A percentile compares a stretch with the other conserved stretches of the same genome.
These are phyloP conservation scores for Acromyrmex charruanus DNA, from an alignment of 1,140 invertebrate species.

Conservation along the genomic window DNA sequence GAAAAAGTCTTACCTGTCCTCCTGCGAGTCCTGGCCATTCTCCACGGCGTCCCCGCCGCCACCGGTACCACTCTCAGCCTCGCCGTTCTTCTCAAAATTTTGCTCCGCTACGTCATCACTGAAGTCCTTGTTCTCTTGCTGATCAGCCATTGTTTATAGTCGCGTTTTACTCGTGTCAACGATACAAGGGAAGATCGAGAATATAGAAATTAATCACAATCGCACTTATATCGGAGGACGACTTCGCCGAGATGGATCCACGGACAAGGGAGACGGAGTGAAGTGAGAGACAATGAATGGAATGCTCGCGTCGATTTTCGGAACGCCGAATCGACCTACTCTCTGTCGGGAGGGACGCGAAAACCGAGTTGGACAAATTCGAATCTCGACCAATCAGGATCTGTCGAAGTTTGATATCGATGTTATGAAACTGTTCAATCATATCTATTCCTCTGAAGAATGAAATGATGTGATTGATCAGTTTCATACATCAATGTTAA, in stretches of 20 bases:
- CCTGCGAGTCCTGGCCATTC: conserved; percentile 85
- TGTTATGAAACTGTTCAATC: too few relatives aligned
- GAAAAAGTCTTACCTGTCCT: conserved; percentile 83
- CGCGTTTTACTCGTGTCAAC: conserved; percentile 24
- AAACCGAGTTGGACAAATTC: background rate
- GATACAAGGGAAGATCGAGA: conserved; percentile 40
- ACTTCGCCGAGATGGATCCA: conserved; percentile 16
- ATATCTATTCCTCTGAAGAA: too few relatives aligned
- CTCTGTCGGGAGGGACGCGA: background rate
- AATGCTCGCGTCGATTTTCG: background rate
- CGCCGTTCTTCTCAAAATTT: conserved; percentile 85
- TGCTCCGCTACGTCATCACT: conserved; percentile 85
- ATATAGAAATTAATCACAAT: conserved; percentile 40
- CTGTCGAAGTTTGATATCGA: too few relatives aligned
- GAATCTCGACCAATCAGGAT: background rate
- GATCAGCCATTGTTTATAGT: conserved; percentile 82
- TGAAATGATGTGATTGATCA: too few relatives aligned
- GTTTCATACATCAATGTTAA: too few relatives aligned
- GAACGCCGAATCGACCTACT: background rate
- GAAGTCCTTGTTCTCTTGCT: conserved; percentile 85
- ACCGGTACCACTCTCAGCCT: conserved; percentile 79
- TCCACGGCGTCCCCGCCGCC: conserved; percentile 82
- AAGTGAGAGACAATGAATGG: background rate
- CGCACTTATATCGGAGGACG: conserved; percentile 11
- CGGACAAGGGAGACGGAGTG: background rate